Evolutionary conservation across 2,113 vertebrate species (phyloP), one percentile per base, ranked within the genome.

Genomic region (Tychaedon coryphoeus): DNA sequence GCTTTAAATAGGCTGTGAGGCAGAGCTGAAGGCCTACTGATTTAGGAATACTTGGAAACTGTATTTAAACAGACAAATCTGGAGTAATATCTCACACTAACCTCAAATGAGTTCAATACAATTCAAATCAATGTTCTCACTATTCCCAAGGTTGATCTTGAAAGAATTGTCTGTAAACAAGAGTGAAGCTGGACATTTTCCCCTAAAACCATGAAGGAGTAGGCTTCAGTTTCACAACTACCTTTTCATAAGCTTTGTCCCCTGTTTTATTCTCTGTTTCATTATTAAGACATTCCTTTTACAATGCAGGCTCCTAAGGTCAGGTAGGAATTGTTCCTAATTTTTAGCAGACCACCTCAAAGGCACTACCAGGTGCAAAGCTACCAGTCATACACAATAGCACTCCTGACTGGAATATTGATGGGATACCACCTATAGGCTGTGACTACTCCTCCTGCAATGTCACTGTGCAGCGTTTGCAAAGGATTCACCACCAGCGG

Each of bases 201-300:
- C 36, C 14, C 23, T 64, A 75, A 78, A 95, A 38, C 34, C 42
- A 71, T 25, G 58, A 79, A 53, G 23, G 12, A 86, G 29, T 28
- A 76, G 7, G 19, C 17, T 75, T 64, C n/a, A 40, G 33, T 86
- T 92, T 82, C 51, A 45, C n/a, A 86, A n/a, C 45, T 60, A 56
- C 8, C 0, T 65, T 71, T 56, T 69, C 20, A 6, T 40, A 47
- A 60, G 18, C 14, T 79, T 82, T 34, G 2, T 58, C 90, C 18
- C 14, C 20, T 43, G 7, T 48, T 87, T 79, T 48, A 34, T 65
- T 89, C 53, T 72, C 11, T 80, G 26, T 58, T 94, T 90, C 61
- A 94, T 90, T 85, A 85, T 64, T 67, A 90, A 92, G 43, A 18
- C n/a, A 88, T 71, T 70, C 9, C 8, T 67, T 85, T 91, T 36